Evolutionary conservation across 2,888 invertebrate species (phyloP).

Genomic region (Sphecodes monilicornis): DNA sequence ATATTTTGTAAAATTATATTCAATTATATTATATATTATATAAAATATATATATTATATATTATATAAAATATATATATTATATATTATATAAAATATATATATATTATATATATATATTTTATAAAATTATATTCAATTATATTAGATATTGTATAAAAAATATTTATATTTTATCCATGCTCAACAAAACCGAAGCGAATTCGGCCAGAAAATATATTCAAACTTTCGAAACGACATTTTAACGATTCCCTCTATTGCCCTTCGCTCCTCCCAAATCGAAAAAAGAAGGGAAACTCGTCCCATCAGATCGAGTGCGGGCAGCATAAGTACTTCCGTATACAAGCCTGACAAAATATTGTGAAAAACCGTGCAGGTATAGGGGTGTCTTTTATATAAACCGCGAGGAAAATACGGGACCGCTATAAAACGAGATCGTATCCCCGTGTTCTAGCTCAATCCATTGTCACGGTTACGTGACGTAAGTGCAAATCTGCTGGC

Average conservation of each 20-base stretch:
- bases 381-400: slow-evolving; percentile 48
- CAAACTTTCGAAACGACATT: neutral
- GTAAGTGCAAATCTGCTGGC: neutral
- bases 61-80: no score
- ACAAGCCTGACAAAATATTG: slow-evolving; percentile 70
- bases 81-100: no score
- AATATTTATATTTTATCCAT: neutral
- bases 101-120: no score
- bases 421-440: slow-evolving; percentile 35
- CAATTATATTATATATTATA: no score
- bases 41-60: no score
- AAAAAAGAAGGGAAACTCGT: slow-evolving; percentile 19
- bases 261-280: neutral
- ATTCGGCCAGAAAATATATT: no score
- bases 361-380: slow-evolving; percentile 61
- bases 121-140: no score
- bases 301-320: slow-evolving; percentile 36
- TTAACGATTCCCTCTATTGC: neutral
- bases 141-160: no score
- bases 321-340: slow-evolving; percentile 58
- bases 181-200: no score
- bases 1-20: no score
- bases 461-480: neutral
- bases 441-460: neutral
- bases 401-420: slow-evolving; percentile 44